Evolutionary conservation across 2,113 vertebrate species (phyloP), one percentile per base, ranked within the genome.

Genomic region (Corythoichthys intestinalis): DNA sequence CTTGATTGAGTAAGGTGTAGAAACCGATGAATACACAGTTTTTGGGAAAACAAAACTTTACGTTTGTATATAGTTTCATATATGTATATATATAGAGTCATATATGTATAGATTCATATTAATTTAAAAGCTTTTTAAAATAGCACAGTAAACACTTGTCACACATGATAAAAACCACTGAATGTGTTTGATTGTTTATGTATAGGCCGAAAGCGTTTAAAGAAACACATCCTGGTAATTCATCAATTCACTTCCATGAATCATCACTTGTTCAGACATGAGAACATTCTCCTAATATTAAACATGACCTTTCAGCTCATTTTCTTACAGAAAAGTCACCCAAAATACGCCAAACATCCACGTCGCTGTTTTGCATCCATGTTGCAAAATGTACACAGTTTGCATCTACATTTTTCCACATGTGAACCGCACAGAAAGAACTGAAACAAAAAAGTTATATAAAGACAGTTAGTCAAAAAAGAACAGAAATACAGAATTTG

Each of bases 101-200:
- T 90, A 91, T 83, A 86, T 91, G 90, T 90, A 91, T 85, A 93
- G 94, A 95, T 94, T 94, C 95, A 95, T 96, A 95, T 95, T 96
- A 94, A 96, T 96, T 96, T 95, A 95, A 94, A 96, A 94, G 94
- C 92, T 96, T 96, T 95, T 96, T 95, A 94, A 98, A 96, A 96
- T 94, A 96, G 95, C 96, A 98, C 96, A 97, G 94, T 95, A 97
- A 97, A 98, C 96, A 98, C 96, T 95, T 96, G 94, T 93, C 94
- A 98, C 95, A 98, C 94, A 95, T 96, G 95, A 95, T 95, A 97
- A 94, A 96, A 98, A 97, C 94, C 96, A 98, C 95, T 93, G 93
- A 95, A 95, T 95, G 94, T 95, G 93, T 96, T 91, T 94, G 94
- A 96, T 95, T 88, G 94, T 95, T 95, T 87, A 94, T 90, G 93